These are phyloP conservation scores for Diceros bicornis DNA, from an alignment of 2,797 vertebrate genomes.

Conservation along the genomic window DNA sequence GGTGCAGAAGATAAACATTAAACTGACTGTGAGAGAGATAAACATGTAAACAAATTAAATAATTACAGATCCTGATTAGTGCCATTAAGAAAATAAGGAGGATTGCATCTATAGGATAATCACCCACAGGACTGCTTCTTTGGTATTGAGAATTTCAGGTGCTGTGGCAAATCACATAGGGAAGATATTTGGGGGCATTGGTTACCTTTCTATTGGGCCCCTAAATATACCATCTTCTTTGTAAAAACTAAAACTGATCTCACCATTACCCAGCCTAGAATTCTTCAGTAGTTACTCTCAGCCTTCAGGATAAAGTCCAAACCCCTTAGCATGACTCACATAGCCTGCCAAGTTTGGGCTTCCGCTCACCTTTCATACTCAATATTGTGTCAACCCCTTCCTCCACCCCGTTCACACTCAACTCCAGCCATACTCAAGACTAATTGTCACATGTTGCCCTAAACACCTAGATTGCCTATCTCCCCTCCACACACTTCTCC, in stretches of 20 bases:
- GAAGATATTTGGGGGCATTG: neutral
- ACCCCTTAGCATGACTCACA: neutral
- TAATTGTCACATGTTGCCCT: neutral
- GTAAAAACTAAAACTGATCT: neutral
- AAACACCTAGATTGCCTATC: neutral
- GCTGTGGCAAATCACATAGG: neutral
- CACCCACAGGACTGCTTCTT: neutral
- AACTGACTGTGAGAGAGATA: neutral
- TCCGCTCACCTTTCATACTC: neutral
- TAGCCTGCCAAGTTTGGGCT: neutral
- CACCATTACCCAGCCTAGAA: neutral
- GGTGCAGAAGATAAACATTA: neutral
- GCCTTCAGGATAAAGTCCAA: neutral
- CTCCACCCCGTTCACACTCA: neutral
- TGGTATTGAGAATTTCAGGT: neutral
- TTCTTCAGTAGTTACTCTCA: neutral
- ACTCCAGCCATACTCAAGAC: neutral
- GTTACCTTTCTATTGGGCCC: neutral
- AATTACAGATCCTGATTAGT: neutral
- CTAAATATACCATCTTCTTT: neutral
- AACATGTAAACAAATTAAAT: neutral
- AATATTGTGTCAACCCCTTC: neutral
- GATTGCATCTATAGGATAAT: neutral
- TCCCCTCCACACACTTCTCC: neutral
- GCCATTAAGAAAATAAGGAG: neutral